These are phyloP conservation scores for Actinostola sp. DNA, from an alignment of 92 coral and sea anemone species.

Conservation along the genomic window DNA sequence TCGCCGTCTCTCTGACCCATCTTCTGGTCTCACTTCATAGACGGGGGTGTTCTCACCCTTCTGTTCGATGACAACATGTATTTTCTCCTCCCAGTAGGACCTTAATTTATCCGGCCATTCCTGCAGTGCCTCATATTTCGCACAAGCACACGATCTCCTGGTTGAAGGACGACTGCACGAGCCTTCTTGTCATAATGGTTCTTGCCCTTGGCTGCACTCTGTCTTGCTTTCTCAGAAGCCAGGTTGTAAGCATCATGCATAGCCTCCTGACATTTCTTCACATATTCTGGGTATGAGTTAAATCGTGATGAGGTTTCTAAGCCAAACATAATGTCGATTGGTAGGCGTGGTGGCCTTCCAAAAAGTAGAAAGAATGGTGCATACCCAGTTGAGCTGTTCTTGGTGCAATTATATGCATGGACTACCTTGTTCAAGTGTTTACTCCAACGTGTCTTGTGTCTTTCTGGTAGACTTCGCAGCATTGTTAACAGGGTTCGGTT, in stretches of 20 bases:
- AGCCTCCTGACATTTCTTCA: slow-evolving; percentile 41
- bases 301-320: slow-evolving; percentile 14
- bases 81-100: slow-evolving; percentile 47
- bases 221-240: slow-evolving; percentile 39
- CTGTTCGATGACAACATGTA: slow-evolving; percentile 27
- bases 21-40: slow-evolving; percentile 52
- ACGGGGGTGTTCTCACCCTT: slow-evolving; percentile 54
- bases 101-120: slow-evolving; percentile 69
- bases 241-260: slow-evolving; percentile 50
- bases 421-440: too few species aligned
- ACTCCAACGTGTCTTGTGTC: slow-evolving; percentile 30
- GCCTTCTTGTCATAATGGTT: slow-evolving; percentile 36
- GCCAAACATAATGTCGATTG: slow-evolving; percentile 43
- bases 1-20: slow-evolving; percentile 28
- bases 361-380: slow-evolving; percentile 39
- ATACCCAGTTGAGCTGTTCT: slow-evolving; percentile 45
- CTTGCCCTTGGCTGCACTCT: slow-evolving; percentile 37
- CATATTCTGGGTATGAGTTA: slow-evolving; percentile 33
- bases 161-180: slow-evolving; percentile 33
- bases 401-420: too few species aligned
- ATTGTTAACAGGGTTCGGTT: slow-evolving; percentile 39
- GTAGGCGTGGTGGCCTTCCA: slow-evolving; percentile 35
- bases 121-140: slow-evolving; percentile 35
- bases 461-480: slow-evolving; percentile 60
- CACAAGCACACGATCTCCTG: slow-evolving; percentile 64